Conservation (phyloP, 2,113 vertebrate genomes). For the Ceuthmochares aereus region DNA sequence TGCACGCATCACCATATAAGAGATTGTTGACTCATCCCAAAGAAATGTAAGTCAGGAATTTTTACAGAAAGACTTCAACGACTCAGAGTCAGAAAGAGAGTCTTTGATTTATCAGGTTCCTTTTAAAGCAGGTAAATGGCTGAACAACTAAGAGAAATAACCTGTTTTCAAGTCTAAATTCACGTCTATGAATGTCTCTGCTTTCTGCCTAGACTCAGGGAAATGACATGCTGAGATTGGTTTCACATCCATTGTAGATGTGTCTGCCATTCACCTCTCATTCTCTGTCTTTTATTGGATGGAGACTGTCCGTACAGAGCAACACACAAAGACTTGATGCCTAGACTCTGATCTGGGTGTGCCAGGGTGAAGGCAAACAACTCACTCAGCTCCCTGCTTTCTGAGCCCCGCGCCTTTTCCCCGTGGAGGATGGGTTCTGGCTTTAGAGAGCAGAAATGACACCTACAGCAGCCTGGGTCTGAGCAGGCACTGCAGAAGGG, state of each 20-base stretch:
- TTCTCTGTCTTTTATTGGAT: background rate
- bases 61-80: background rate
- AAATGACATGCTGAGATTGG: background rate
- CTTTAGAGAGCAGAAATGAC: background rate
- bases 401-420: background rate
- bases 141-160: background rate
- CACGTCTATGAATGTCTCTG: background rate
- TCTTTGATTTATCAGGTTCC: background rate
- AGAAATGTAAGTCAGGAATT: background rate
- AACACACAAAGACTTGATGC: background rate
- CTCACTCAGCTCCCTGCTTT: background rate
- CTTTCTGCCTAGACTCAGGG: background rate
- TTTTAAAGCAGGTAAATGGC: background rate
- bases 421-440: background rate
- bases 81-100: background rate
- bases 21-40: background rate
- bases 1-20: no score
- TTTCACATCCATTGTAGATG: background rate
- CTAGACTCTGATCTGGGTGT: conserved; percentile 66
- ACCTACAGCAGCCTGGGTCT: background rate
- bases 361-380: background rate
- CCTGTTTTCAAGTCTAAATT: background rate
- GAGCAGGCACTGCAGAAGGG: background rate
- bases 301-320: rapidly evolving
- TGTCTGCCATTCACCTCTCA: rapidly evolving